Conservation (phyloP, 2,888 invertebrate genomes). For the Acrocyrtus sp. region DNA sequence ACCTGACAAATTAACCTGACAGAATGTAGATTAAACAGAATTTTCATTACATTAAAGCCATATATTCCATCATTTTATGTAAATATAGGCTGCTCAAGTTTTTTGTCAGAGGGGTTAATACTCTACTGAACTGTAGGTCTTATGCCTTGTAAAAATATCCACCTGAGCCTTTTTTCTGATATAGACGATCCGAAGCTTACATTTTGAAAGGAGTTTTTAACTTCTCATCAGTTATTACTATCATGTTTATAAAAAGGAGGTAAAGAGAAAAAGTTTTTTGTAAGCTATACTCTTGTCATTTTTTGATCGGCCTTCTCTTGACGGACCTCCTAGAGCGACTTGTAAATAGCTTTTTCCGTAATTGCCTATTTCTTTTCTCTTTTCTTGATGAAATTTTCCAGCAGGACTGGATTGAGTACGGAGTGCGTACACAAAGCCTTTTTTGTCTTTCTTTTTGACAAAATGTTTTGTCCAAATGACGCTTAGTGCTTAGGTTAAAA, state of each 20-base stretch:
- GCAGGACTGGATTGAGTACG: slow-evolving; percentile 24
- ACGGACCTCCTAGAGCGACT: slow-evolving; percentile 58
- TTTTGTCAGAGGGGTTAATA: no score
- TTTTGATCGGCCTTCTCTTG: slow-evolving; percentile 46
- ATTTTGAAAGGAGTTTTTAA: no score
- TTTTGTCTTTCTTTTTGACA: slow-evolving; percentile 9
- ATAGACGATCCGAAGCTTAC: no score
- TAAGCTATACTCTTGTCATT: slow-evolving; percentile 45
- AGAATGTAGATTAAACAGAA: slow-evolving; percentile 28
- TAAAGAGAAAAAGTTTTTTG: slow-evolving; percentile 41
- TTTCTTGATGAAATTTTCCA: slow-evolving; percentile 28
- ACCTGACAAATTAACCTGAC: slow-evolving; percentile 47
- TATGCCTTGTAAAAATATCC: no score
- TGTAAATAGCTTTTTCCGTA: slow-evolving; percentile 62
- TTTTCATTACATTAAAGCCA: slow-evolving; percentile 50
- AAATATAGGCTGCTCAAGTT: background rate
- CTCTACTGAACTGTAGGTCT: no score
- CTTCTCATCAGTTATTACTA: background rate
- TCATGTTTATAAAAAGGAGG: slow-evolving; percentile 34
- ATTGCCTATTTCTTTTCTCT: slow-evolving; percentile 59
- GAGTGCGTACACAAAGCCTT: no score
- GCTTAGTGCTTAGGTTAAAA: background rate
- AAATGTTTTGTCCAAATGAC: background rate
- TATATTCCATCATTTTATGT: slow-evolving; percentile 10
- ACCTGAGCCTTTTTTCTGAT: no score